phyloP scores from a whole-genome alignment of 2,797 vertebrate species.

The Spheniscus humboldti region DNA sequence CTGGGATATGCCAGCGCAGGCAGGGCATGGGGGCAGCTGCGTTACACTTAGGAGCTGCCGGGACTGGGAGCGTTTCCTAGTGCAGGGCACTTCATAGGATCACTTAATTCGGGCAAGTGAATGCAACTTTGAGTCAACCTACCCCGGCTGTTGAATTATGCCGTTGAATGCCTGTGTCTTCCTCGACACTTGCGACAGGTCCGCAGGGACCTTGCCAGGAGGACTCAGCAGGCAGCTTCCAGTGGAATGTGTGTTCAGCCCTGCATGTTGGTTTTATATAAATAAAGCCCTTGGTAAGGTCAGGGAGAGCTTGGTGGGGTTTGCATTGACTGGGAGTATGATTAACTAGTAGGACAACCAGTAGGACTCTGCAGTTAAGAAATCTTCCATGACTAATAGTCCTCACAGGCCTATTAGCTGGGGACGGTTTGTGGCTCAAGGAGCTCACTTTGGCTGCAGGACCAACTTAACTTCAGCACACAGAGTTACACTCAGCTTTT shows the following conservation, averaged over 20 bases:
- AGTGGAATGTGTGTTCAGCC: background rate
- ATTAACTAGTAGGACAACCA: background rate
- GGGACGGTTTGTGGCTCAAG: background rate
- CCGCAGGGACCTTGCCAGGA: background rate
- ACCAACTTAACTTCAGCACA: background rate
- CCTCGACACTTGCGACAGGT: background rate
- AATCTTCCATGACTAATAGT: background rate
- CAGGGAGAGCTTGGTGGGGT: background rate
- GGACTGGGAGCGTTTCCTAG: background rate
- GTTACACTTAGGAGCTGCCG: background rate
- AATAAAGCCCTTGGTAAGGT: background rate
- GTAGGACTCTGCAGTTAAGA: background rate
- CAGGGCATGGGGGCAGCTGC: background rate
- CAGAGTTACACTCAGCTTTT: background rate
- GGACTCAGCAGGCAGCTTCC: background rate
- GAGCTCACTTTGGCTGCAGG: background rate
- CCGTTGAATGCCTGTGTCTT: background rate
- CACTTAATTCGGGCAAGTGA: background rate
- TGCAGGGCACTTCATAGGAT: background rate
- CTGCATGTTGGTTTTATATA: background rate
- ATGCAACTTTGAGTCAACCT: background rate
- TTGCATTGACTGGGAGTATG: background rate
- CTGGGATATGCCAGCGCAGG: background rate
- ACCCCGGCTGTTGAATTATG: background rate
- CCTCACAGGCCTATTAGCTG: background rate